Percentiles rank a stretch among this genome's conserved stretches.
phyloP scores from a whole-genome alignment of 2,797 vertebrate genomes.

The Peromyscus eremicus region DNA sequence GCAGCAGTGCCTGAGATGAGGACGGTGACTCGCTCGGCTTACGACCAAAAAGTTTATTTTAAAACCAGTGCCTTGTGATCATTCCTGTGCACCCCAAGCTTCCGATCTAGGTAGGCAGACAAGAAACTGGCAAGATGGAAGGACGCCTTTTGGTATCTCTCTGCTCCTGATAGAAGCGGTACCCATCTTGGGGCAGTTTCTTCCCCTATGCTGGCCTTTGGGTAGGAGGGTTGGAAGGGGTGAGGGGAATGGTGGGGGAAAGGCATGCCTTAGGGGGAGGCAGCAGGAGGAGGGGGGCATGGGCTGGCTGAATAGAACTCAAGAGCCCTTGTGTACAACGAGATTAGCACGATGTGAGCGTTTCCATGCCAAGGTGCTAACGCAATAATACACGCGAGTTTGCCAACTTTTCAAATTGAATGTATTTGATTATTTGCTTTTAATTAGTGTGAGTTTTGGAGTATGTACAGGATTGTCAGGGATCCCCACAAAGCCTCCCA shows the following conservation, averaged over 20 bases:
- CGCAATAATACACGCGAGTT: constrained; percentile 91
- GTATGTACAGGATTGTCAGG: constrained; percentile 92
- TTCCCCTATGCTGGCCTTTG: constrained; percentile 74
- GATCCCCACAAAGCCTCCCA: constrained; percentile 88
- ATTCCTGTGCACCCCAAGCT: not conserved
- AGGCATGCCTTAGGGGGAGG: constrained; percentile 50
- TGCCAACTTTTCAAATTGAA: constrained; percentile 93
- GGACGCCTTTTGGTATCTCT: constrained; percentile 8
- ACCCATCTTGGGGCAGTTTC: not conserved
- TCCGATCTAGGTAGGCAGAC: constrained; percentile 14
- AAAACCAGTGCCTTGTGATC: constrained; percentile 55
- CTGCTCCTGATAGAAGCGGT: constrained; percentile 54
- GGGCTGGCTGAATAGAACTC: constrained; percentile 84
- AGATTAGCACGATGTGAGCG: constrained; percentile 89
- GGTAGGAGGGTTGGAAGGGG: constrained; percentile 28
- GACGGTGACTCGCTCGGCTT: not conserved
- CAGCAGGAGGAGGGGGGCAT: constrained; percentile 72
- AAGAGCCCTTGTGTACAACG: constrained; percentile 90
- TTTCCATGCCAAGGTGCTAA: constrained; percentile 92
- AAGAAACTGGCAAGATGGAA: constrained; percentile 21
- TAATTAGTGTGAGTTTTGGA: constrained; percentile 93
- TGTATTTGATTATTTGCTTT: constrained; percentile 93
- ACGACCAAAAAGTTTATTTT: constrained; percentile 60
- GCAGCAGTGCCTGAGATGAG: not conserved
- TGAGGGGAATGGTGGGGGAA: constrained; percentile 18